Evolutionary conservation across 2,888 invertebrate genomes (phyloP), one percentile per base, ranked within the genome.

Genomic region (Pollenia griseotomentosa): DNA sequence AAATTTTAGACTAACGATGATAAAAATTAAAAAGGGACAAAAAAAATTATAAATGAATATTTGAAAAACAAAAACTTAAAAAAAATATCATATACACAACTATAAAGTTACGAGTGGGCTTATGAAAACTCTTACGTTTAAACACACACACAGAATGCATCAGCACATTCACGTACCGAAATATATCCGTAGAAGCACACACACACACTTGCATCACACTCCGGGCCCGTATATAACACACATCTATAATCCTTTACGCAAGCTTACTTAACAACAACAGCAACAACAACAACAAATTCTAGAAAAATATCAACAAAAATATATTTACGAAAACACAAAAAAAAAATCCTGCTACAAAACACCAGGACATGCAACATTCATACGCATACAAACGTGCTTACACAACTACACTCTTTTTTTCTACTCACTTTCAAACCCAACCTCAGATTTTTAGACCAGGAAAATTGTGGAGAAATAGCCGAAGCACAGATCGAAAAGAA

Each of bases 191-290:
- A 33, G 33, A 33, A 33, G 33, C 79, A 42, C 82, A 77, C 86
- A 90, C n/a, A n/a, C 86, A 83, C 74, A 83, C 71, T 85, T 81
- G 79, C 74, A 57, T 14, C 48, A 77, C 63, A 63, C 78, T 46
- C 75, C n/a, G n/a, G n/a, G n/a, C n/a, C 55, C 46, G 42, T 14
- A 23, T 14, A 65, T 55, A 68, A 81, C 77, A 70, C 74, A 75
- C 74, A 75, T 75, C 77, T 63, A 87, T 89, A 89, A 90, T 90
- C 87, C 89, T 86, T 83, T 89, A 89, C 89, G 88, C 90, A 90
- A 89, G 86, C 85, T 83, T 78, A 81, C 73, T 83, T 80, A 75
- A 83, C 70, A 81, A 68, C 79, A 79, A 81, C 53, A 78, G 6
- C 5, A 66, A 70, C n/a, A 61, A 48, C 33, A 55, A 70, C n/a